Percentiles rank a stretch among this genome's conserved stretches.
Evolutionary conservation across 1,140 invertebrate genomes (phyloP).

Genomic region (Pseudoatta argentina): DNA sequence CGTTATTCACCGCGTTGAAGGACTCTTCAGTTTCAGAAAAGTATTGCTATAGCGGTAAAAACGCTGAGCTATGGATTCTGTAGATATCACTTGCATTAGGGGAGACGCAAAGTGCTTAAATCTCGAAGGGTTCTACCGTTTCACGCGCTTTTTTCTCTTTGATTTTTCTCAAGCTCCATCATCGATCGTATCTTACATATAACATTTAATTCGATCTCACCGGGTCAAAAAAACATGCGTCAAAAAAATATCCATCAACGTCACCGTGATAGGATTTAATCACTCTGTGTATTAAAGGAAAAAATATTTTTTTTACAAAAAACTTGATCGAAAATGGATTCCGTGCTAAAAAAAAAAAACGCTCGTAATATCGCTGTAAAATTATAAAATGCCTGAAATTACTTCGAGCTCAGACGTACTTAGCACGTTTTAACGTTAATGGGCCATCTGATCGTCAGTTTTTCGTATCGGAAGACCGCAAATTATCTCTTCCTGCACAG

Average conservation of each 20-base stretch:
- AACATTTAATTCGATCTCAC: constrained; percentile 32
- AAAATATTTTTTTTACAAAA: constrained; percentile 18
- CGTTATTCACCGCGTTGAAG: constrained; percentile 51
- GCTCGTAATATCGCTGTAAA: neutral
- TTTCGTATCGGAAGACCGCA: neutral
- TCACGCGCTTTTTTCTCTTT: constrained; percentile 11
- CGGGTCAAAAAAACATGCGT: neutral
- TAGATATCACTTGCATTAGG: constrained; percentile 58
- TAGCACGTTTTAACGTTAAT: neutral
- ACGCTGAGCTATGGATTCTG: constrained; percentile 71
- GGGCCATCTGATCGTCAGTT: neutral
- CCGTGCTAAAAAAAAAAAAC: neutral
- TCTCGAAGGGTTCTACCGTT: constrained; percentile 60
- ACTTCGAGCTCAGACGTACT: neutral
- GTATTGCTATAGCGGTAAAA: constrained; percentile 68
- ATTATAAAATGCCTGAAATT: constrained; percentile 21
- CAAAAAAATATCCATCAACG: neutral
- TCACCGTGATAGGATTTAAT: constrained; percentile 16
- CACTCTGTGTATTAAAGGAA: neutral
- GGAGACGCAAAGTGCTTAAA: constrained; percentile 68
- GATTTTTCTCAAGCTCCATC: neutral
- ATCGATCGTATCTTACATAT: constrained; percentile 1
- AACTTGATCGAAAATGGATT: constrained; percentile 20
- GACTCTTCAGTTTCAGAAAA: constrained; percentile 63
- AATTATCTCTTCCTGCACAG: neutral